Conservation (phyloP, 1,140 invertebrate genomes). For the Eurosta solidaginis region DNA sequence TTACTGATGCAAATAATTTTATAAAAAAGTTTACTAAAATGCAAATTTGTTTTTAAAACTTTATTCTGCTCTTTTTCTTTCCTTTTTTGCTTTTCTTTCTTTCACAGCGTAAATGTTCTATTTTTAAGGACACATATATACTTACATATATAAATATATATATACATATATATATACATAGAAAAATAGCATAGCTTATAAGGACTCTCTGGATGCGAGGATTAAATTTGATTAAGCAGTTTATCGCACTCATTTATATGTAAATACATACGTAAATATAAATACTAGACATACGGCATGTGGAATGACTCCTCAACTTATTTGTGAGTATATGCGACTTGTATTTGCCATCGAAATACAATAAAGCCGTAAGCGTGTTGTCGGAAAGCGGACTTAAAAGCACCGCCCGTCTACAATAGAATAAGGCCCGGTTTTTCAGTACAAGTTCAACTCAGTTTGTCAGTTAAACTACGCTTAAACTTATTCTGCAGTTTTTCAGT, state of each 20-base stretch:
- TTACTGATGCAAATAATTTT: neutral
- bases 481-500: no score
- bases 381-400: no score
- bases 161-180: neutral
- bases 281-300: neutral
- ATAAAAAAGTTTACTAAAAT: neutral
- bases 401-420: no score
- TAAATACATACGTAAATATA: no score
- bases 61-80: neutral
- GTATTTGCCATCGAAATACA: neutral
- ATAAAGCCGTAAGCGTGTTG: no score
- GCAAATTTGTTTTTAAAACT: neutral
- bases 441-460: no score
- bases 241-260: neutral
- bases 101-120: neutral
- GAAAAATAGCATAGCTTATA: neutral
- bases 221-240: neutral
- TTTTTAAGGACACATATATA: constrained; percentile 4
- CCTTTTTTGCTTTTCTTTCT: neutral
- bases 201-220: constrained; percentile 2
- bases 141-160: neutral
- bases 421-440: no score
- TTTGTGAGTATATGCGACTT: constrained; percentile 7
- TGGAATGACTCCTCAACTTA: neutral
- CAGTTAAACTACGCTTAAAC: no score